A percentile compares a stretch with the other conserved stretches of the same genome.
Conservation (phyloP, 2,797 vertebrate species). For the Neopelma chrysocephalum region DNA sequence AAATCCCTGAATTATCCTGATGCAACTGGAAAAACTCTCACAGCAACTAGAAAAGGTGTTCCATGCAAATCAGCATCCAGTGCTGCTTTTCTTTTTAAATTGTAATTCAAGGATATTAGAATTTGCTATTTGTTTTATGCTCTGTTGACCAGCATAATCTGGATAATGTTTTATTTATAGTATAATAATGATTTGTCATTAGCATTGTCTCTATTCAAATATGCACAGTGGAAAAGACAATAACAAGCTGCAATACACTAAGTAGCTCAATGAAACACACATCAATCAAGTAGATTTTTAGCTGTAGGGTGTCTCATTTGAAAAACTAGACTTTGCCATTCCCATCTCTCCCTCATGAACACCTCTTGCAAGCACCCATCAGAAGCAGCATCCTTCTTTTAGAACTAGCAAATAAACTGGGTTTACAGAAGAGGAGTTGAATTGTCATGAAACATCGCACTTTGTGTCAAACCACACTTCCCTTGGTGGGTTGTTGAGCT, state of each 20-base stretch:
- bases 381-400: not conserved
- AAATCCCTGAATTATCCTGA: not conserved
- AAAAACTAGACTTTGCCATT: not conserved
- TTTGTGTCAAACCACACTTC: not conserved
- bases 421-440: not conserved
- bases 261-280: slow-evolving; percentile 21
- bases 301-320: not conserved
- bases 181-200: slow-evolving; percentile 46
- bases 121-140: slow-evolving; percentile 40
- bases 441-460: not conserved
- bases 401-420: not conserved
- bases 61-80: not conserved
- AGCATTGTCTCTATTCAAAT: slow-evolving; percentile 31
- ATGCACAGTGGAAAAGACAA: slow-evolving; percentile 27
- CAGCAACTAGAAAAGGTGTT: not conserved
- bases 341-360: not conserved
- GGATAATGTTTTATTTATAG: slow-evolving; percentile 67
- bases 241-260: not conserved
- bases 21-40: not conserved
- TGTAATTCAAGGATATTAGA: slow-evolving; percentile 28
- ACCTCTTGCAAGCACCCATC: accelerated
- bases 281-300: slow-evolving; percentile 5
- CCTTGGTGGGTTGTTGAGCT: not conserved
- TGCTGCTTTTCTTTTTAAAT: not conserved
- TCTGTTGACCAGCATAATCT: slow-evolving; percentile 47